Evolutionary conservation across 2,888 invertebrate species (phyloP).

Genomic region (Tolmerus cingulatus): DNA sequence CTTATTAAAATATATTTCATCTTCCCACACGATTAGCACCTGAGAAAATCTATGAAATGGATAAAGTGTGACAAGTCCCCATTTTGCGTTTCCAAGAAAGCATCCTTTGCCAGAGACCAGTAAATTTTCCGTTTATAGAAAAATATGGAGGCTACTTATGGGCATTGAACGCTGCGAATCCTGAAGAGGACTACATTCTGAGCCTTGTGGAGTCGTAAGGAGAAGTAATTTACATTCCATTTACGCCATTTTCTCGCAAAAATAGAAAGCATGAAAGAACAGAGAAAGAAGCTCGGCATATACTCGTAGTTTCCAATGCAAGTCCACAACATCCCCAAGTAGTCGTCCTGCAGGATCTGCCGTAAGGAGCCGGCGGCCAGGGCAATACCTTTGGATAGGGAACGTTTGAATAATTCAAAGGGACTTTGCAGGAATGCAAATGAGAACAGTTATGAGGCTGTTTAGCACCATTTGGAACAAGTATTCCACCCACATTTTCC

Average conservation of each 20-base stretch:
- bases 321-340: background rate
- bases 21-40: background rate
- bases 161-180: background rate
- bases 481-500: background rate
- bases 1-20: background rate
- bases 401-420: conserved; percentile 23
- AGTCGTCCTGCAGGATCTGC: background rate
- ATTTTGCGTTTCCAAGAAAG: background rate
- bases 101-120: background rate
- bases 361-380: background rate
- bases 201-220: background rate
- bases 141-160: conserved; percentile 9
- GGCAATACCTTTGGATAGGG: background rate
- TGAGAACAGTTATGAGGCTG: conserved; percentile 30
- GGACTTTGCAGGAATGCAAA: conserved; percentile 19
- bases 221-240: conserved; percentile 25
- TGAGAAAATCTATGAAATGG: background rate
- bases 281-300: background rate
- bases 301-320: background rate
- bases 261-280: background rate
- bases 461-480: conserved; percentile 20
- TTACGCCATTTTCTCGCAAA: background rate
- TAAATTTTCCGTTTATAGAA: background rate
- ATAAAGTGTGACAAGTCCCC: background rate
- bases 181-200: conserved; percentile 2